phyloP scores from a whole-genome alignment of 2,797 vertebrate genomes.

The Telmatherina bonti region DNA sequence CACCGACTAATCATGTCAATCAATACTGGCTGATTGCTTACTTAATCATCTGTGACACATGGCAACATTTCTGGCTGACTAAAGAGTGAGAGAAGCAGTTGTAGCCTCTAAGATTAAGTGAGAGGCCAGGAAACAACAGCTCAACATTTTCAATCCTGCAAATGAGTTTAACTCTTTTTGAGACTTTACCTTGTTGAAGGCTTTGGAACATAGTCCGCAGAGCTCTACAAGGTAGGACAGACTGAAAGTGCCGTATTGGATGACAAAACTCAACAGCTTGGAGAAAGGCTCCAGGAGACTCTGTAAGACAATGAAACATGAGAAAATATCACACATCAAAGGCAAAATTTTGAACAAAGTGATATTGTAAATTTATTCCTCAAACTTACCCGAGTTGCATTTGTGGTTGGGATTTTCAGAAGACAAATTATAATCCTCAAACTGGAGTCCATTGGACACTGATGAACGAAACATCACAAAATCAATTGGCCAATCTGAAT shows the following conservation, averaged over 20 bases:
- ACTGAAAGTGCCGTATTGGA: constrained; percentile 96
- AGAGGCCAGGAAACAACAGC: constrained; percentile 49
- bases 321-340: constrained; percentile 18
- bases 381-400: constrained; percentile 92
- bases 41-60: constrained; percentile 78
- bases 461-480: constrained; percentile 40
- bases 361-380: constrained; percentile 9
- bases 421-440: constrained; percentile 98
- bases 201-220: constrained; percentile 96
- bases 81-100: constrained; percentile 58
- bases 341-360: constrained; percentile 13
- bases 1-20: constrained; percentile 83
- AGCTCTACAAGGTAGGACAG: constrained; percentile 96
- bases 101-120: constrained; percentile 51
- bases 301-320: constrained; percentile 71
- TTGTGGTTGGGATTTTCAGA: constrained; percentile 96
- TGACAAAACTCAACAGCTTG: constrained; percentile 96
- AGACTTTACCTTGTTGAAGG: constrained; percentile 91
- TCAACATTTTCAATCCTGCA: constrained; percentile 56
- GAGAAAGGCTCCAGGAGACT: constrained; percentile 98
- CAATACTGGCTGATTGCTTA: constrained; percentile 83
- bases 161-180: constrained; percentile 58
- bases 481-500: not conserved
- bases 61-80: constrained; percentile 72
- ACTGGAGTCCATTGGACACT: constrained; percentile 98